Base-by-base conservation (phyloP, 2,797 vertebrate genomes). In the Hippopotamyrus pictus region DNA sequence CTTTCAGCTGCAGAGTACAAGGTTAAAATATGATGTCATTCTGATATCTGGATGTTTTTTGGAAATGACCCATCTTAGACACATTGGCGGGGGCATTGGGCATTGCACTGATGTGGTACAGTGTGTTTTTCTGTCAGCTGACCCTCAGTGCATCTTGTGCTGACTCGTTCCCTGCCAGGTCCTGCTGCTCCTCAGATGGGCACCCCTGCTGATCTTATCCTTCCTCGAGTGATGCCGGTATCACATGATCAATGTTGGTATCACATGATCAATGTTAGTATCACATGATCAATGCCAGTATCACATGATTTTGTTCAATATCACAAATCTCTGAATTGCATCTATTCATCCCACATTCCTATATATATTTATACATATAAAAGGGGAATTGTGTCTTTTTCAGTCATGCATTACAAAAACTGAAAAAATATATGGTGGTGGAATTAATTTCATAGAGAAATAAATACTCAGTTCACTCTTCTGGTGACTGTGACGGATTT, bases 381-480 rank as follows among this genome's bases (percentile, higher is more conserved):
- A 65, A 65, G 33, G 29, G 33, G 33, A 79, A n/a, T 84, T 84
- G 19, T 84, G 44, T 11, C 79, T 48, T 22, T 48, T 84, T 84
- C 19, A 82, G 44, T 46, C 41, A 84, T 12, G 46, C n/a, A 25
- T 84, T 25, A 46, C n/a, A 22, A 84, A 50, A 46, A 84, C 17
- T 12, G 3, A 84, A 25, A 83, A 46, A n/a, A 48, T 25, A 33
- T 37, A 14, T n/a, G 85, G 22, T 1, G 48, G 33, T 69, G 59
- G 59, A 86, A 86, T 51, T 86, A n/a, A 48, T 25, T 22, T 65
- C 25, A 69, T 48, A 12, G 17, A 87, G n/a, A 59, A 46, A 54
- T 89, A 84, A 73, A 90, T 59, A 87, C 86, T 0, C 48, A 11
- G 33, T 82, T 87, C 25, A 25, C 33, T 54, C 69, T 46, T 86